Percentiles rank a stretch among this genome's conserved stretches.
phyloP scores from a whole-genome alignment of 2,797 vertebrate species.

The Lerista edwardsae region DNA sequence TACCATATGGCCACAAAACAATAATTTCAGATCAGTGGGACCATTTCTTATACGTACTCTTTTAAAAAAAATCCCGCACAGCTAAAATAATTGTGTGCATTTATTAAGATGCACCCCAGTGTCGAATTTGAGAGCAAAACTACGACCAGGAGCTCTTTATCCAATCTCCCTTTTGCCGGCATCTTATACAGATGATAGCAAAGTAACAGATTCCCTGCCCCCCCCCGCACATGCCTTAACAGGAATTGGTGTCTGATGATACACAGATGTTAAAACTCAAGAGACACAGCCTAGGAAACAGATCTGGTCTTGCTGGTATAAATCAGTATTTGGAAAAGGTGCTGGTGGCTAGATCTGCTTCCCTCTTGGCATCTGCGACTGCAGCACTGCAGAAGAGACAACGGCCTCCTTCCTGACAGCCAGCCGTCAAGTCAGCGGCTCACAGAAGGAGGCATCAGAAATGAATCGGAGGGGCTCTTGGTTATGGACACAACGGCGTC shows the following conservation, averaged over 20 bases:
- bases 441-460: slow-evolving; percentile 46
- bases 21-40: slow-evolving; percentile 55
- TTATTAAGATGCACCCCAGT: slow-evolving; percentile 47
- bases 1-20: slow-evolving; percentile 62
- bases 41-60: slow-evolving; percentile 34
- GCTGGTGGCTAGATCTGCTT: slow-evolving; percentile 34
- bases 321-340: slow-evolving; percentile 42
- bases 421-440: slow-evolving; percentile 29
- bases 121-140: slow-evolving; percentile 38
- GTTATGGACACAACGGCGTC: slow-evolving; percentile 38
- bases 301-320: slow-evolving; percentile 54
- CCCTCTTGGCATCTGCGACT: slow-evolving; percentile 21
- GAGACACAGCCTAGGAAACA: slow-evolving; percentile 46
- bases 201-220: slow-evolving; percentile 20
- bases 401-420: neutral
- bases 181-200: slow-evolving; percentile 48
- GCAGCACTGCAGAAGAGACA: neutral
- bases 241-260: slow-evolving; percentile 33
- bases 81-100: slow-evolving; percentile 48
- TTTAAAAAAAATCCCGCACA: neutral
- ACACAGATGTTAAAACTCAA: slow-evolving; percentile 32
- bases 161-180: slow-evolving; percentile 30
- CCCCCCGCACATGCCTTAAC: slow-evolving; percentile 51
- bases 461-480: slow-evolving; percentile 41
- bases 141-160: slow-evolving; percentile 29